These are phyloP conservation scores for Autographa pulchrina DNA, from an alignment of 2,888 invertebrate species.

Conservation along the genomic window DNA sequence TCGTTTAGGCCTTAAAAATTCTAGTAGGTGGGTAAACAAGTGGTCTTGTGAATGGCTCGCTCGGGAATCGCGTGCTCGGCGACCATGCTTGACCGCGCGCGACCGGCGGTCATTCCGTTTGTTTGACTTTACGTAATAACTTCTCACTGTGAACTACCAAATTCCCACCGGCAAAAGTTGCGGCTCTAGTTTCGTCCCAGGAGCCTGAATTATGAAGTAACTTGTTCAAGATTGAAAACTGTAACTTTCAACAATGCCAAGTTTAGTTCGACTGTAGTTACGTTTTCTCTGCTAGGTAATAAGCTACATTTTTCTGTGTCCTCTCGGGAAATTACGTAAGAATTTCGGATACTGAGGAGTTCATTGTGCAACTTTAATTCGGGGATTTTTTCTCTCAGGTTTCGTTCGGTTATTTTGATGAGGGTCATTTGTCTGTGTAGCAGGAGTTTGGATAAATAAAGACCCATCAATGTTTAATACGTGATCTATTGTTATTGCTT, in stretches of 20 bases:
- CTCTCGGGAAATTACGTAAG: slow-evolving; percentile 75
- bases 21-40: slow-evolving; percentile 41
- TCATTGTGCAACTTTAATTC: slow-evolving; percentile 51
- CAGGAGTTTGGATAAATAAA: slow-evolving; percentile 46
- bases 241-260: slow-evolving; percentile 70
- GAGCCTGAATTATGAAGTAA: slow-evolving; percentile 80
- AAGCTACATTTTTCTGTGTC: slow-evolving; percentile 71
- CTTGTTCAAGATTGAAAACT: slow-evolving; percentile 82
- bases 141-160: slow-evolving; percentile 65
- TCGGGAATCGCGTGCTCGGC: slow-evolving; percentile 69
- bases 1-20: slow-evolving; percentile 51
- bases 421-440: slow-evolving; percentile 41
- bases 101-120: slow-evolving; percentile 39
- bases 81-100: slow-evolving; percentile 37
- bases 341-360: slow-evolving; percentile 56
- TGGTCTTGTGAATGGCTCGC: slow-evolving; percentile 39
- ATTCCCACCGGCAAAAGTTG: slow-evolving; percentile 70
- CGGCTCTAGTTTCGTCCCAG: slow-evolving; percentile 67
- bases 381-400: slow-evolving; percentile 44
- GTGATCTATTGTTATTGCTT: slow-evolving; percentile 4
- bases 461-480: slow-evolving; percentile 15
- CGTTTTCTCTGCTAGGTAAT: slow-evolving; percentile 62
- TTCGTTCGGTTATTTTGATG: slow-evolving; percentile 53
- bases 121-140: slow-evolving; percentile 58
- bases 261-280: slow-evolving; percentile 67